A percentile compares a stretch with the other conserved stretches of the same genome.
These are phyloP conservation scores for Porites cylindrica DNA, from an alignment of 92 coral and sea anemone species.

Conservation along the genomic window DNA sequence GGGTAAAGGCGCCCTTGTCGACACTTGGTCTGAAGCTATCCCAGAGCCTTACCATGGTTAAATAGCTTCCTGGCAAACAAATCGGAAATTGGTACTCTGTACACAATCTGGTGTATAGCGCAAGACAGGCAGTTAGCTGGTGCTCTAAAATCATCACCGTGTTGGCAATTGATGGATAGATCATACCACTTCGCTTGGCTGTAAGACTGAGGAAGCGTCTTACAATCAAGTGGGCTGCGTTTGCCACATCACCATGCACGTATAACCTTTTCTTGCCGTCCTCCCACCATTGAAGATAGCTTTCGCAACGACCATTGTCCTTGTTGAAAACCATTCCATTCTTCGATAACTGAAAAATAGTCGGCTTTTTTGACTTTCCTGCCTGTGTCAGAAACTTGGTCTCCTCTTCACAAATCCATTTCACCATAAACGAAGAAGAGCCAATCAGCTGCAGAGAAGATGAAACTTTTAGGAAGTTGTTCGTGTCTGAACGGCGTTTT, in stretches of 20 bases:
- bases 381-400: constrained; percentile 36
- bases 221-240: constrained; percentile 62
- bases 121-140: constrained; percentile 75
- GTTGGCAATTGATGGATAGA: constrained; percentile 74
- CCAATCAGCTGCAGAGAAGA: constrained; percentile 68
- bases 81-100: constrained; percentile 7
- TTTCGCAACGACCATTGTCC: constrained; percentile 46
- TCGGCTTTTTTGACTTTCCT: constrained; percentile 1
- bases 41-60: constrained; percentile 68
- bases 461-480: constrained; percentile 76
- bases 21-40: constrained; percentile 49
- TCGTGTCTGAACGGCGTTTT: constrained; percentile 58
- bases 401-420: constrained; percentile 73
- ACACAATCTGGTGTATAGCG: constrained; percentile 61
- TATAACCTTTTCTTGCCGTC: constrained; percentile 62
- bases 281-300: constrained; percentile 82
- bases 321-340: constrained; percentile 64
- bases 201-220: constrained; percentile 74
- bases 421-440: constrained; percentile 19
- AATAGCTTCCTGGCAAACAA: constrained; percentile 78
- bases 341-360: constrained; percentile 2
- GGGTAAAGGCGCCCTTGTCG: constrained; percentile 28
- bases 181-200: constrained; percentile 60
- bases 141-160: constrained; percentile 77
- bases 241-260: constrained; percentile 60